Base-by-base conservation (phyloP, 2,113 vertebrate genomes). In the Tachysurus fulvidraco region DNA sequence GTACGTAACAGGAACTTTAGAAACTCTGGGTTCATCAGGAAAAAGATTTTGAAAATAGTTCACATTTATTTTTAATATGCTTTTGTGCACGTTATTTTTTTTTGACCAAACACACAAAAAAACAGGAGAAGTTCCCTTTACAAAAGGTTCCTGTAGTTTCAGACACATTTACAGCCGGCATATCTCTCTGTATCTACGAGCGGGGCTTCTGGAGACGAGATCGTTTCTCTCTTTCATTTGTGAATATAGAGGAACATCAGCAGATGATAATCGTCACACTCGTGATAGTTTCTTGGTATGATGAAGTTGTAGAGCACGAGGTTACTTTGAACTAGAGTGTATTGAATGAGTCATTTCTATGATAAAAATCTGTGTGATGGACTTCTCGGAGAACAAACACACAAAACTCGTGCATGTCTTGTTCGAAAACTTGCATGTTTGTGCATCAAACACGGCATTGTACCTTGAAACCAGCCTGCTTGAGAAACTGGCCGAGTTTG, bases 391-490 rank as follows among this genome's bases (percentile, higher is more conserved):
- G n/a, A 73, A 14, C 71, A 30, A 78, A 78, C 57, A 57, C 9
- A 79, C 28, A 84, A 36, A 54, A 76, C 28, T 9, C 36, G 28
- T 52, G 28, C 64, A 78, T 19, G 5, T 25, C 62, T 19, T 65
- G 16, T 46, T 36, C 52, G 5, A 14, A 23, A 46, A 46, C 19
- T 12, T 4, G 17, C 28, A 59, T 52, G 50, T 23, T 36, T 13
- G 9, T 16, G 41, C 5, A 1, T 9, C 13, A 57, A 44, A 30
- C 23, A 71, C 83, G 2, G 88, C 36, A 41, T 55, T 13, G 91
- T 94, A 98, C 98, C 97, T 99, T 99, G 93, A 99, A 99, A 86
- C 98, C 98, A 84, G 98, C 98, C 95, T 98, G 98, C 89, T 98
- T 99, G 90, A 99, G 96, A 92, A 99, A 99, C 25, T 98, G 96